Base-by-base conservation (phyloP, 2,888 invertebrate genomes). In the Zelleria hepariella region DNA sequence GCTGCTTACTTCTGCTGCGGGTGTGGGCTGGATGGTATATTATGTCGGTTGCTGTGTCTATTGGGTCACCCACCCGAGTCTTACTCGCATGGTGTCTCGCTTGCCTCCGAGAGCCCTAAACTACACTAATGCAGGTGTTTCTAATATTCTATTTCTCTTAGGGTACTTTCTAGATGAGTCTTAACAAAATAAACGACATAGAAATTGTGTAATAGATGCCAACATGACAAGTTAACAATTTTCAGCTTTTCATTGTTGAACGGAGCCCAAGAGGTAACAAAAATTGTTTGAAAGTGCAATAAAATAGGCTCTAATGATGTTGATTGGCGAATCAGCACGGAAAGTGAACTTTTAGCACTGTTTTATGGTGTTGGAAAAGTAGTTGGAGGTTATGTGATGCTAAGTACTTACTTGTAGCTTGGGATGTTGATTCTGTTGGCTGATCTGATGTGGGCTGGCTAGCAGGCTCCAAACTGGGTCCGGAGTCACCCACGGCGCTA, bases 351-450 rank as follows among this genome's bases (percentile, higher is more conserved):
- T 51, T n/a, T 18, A 21, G 20, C 20, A 51, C 21, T 51, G 20
- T 51, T 49, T 51, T 42, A 42, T 21, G 53, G 15, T 10, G n/a
- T 2, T 53, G n/a, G 10, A 53, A 25, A 53, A 53, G 15, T 53
- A 59, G 55, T 48, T 63, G 61, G 73, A 81, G 81, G 81, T 82
- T 82, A 82, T 77, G 80, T 80, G 75, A 80, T 79, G 77, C 74
- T 78, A 73, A 69, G 62, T 63, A 24, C 53, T 69, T 74, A 79
- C 82, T 80, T 73, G 75, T 70, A 57, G 65, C 58, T 49, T 68
- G 61, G 58, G 66, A 63, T 58, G 71, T 62, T 8, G 67, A 56
- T 58, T 70, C 71, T 57, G 74, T 63, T 55, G 71, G 62, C 10
- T 67, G 55, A 57, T 71, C 72, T 58, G 74, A 73, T 7, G 57